Conservation (phyloP, 2,113 vertebrate genomes). For the Brienomyrus longianalis region DNA sequence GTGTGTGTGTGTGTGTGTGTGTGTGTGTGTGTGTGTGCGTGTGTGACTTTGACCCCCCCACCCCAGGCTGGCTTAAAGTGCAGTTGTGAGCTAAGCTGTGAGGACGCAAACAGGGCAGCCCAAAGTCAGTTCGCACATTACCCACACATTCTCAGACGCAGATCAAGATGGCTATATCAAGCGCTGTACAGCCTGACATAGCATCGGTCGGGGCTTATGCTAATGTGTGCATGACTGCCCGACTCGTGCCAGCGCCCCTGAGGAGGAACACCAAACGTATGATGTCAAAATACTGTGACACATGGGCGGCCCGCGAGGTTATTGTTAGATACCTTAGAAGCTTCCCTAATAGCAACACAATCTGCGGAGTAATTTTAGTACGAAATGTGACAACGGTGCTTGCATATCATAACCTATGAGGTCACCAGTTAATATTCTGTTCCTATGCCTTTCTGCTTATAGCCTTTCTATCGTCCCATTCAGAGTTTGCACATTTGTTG, state of each 20-base stretch:
- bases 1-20: too few species aligned
- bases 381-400: not conserved
- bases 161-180: constrained; percentile 14
- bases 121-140: constrained; percentile 3
- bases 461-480: not conserved
- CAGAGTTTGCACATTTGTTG: not conserved
- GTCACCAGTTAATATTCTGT: not conserved
- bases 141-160: constrained; percentile 15
- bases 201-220: not conserved
- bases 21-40: not conserved
- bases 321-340: constrained; percentile 16
- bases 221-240: constrained; percentile 7
- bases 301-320: not conserved
- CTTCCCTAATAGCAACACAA: constrained; percentile 10
- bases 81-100: not conserved
- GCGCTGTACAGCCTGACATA: not conserved
- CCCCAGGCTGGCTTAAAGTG: not conserved
- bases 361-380: constrained; percentile 15
- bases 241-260: not conserved
- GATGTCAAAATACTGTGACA: not conserved
- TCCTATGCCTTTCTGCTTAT: not conserved
- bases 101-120: not conserved
- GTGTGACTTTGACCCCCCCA: not conserved
- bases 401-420: constrained; percentile 17
- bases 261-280: constrained; percentile 8